phyloP scores from a whole-genome alignment of 2,888 invertebrate species.

The Protonemura montana region DNA sequence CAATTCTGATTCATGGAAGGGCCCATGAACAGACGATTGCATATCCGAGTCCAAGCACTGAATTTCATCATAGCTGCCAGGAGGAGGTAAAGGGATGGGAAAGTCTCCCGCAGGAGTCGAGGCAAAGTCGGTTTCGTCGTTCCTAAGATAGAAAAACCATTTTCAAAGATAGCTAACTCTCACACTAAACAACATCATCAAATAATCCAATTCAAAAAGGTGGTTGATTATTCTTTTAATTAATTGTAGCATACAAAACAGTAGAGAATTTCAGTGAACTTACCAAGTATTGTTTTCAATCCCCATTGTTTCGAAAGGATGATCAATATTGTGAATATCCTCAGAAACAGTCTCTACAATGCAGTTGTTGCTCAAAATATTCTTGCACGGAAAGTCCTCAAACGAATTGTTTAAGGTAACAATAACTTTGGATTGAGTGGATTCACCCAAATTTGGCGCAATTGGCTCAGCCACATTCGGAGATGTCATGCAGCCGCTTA shows the following conservation, averaged over 20 bases:
- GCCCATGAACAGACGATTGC: constrained; percentile 56
- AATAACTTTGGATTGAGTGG: constrained; percentile 21
- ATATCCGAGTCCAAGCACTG: constrained; percentile 55
- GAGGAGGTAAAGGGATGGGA: constrained; percentile 56
- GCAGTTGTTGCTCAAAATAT: constrained; percentile 31
- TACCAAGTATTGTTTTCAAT: constrained; percentile 62
- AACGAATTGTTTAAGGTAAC: constrained; percentile 44
- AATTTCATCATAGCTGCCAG: constrained; percentile 56
- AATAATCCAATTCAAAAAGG: too few relatives aligned
- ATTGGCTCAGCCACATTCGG: constrained; percentile 23
- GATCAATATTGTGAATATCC: constrained; percentile 32
- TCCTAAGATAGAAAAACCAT: constrained; percentile 52
- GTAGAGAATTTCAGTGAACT: constrained; percentile 42
- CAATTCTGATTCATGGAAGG: constrained; percentile 57
- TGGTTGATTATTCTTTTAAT: too few relatives aligned
- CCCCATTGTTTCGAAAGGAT: constrained; percentile 56
- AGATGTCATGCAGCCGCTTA: constrained; percentile 37
- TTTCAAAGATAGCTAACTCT: too few relatives aligned
- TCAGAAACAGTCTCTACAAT: not conserved
- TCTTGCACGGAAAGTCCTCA: constrained; percentile 43
- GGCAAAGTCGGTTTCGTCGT: constrained; percentile 56
- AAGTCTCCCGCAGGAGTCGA: constrained; percentile 54
- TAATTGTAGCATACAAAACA: too few relatives aligned
- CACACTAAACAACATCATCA: too few relatives aligned
- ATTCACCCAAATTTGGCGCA: constrained; percentile 37